Evolutionary conservation across 2,888 invertebrate species (phyloP).

Genomic region (Cantharis rufa): DNA sequence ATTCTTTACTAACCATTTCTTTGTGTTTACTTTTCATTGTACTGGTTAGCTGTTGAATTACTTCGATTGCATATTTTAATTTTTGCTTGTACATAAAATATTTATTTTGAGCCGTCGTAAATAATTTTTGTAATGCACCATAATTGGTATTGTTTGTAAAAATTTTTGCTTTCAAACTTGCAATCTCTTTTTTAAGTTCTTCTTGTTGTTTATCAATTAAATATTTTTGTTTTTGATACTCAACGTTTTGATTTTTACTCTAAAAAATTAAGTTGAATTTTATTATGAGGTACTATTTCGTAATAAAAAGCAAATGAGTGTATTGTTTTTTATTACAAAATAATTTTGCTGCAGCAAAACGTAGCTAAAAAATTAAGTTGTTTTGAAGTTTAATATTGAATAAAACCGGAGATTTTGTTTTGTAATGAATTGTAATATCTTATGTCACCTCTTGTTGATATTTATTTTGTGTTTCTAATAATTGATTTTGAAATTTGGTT

Average conservation of each 20-base stretch:
- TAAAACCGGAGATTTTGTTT: too few relatives aligned
- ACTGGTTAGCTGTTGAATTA: constrained; percentile 14
- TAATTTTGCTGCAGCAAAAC: too few relatives aligned
- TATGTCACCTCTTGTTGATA: constrained; percentile 15
- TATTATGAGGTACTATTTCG: too few relatives aligned
- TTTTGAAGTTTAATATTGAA: background rate
- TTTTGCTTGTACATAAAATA: constrained; percentile 25
- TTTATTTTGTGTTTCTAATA: constrained; percentile 22
- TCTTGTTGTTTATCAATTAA: constrained; percentile 7
- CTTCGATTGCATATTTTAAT: constrained; percentile 22
- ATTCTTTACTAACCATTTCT: constrained; percentile 6
- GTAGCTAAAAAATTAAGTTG: background rate
- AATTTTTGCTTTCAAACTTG: constrained; percentile 1
- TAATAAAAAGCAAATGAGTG: too few relatives aligned
- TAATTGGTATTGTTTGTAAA: background rate
- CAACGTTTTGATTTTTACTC: constrained; percentile 4
- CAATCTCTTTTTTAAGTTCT: constrained; percentile 8
- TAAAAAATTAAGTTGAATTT: constrained; percentile 1
- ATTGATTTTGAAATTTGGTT: constrained; percentile 16
- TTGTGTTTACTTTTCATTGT: constrained; percentile 2
- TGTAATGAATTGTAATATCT: background rate
- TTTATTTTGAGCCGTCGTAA: constrained; percentile 17
- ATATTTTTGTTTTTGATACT: constrained; percentile 3
- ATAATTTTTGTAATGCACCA: background rate
- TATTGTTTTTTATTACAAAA: too few relatives aligned